These are phyloP conservation scores for Deilephila porcellus DNA, from an alignment of 2,888 invertebrate species.

Conservation along the genomic window DNA sequence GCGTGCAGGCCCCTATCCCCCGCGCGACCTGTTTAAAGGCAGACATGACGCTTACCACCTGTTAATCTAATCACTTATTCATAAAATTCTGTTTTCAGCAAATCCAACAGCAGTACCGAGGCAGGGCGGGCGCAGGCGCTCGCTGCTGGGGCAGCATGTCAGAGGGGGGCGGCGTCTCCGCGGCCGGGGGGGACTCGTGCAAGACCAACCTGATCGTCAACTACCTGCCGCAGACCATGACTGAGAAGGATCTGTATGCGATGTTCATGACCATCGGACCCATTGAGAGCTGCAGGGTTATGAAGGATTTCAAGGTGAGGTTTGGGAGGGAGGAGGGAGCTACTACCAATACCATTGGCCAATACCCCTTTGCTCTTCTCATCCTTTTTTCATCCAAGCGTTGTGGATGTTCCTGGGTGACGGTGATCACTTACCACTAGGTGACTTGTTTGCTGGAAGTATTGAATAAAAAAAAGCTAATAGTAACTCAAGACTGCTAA, in stretches of 20 bases:
- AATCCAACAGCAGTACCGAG: slow-evolving; percentile 78
- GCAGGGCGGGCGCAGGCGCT: slow-evolving; percentile 61
- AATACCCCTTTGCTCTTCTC: too few species aligned
- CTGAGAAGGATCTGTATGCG: slow-evolving; percentile 94
- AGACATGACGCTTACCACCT: too few species aligned
- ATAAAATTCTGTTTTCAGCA: slow-evolving; percentile 61
- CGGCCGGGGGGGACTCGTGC: slow-evolving; percentile 74
- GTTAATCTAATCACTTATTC: too few species aligned
- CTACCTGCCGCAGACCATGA: slow-evolving; percentile 97
- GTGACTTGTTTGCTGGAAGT: too few species aligned
- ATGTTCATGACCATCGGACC: slow-evolving; percentile 95
- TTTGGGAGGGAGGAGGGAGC: slow-evolving; percentile 18
- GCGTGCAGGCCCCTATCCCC: too few species aligned
- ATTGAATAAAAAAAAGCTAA: too few species aligned
- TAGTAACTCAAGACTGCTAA: too few species aligned
- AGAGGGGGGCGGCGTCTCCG: slow-evolving; percentile 75
- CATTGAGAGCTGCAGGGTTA: slow-evolving; percentile 95
- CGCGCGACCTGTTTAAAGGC: too few species aligned
- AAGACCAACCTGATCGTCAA: slow-evolving; percentile 96
- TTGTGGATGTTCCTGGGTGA: too few species aligned
- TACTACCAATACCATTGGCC: too few species aligned
- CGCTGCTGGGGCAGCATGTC: slow-evolving; percentile 81
- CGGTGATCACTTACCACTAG: too few species aligned
- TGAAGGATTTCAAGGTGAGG: slow-evolving; percentile 93
- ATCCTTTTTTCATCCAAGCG: too few species aligned